A percentile compares a stretch with the other conserved stretches of the same genome.
phyloP scores from a whole-genome alignment of 2,797 vertebrate genomes.

The Urophycis tenuis region DNA sequence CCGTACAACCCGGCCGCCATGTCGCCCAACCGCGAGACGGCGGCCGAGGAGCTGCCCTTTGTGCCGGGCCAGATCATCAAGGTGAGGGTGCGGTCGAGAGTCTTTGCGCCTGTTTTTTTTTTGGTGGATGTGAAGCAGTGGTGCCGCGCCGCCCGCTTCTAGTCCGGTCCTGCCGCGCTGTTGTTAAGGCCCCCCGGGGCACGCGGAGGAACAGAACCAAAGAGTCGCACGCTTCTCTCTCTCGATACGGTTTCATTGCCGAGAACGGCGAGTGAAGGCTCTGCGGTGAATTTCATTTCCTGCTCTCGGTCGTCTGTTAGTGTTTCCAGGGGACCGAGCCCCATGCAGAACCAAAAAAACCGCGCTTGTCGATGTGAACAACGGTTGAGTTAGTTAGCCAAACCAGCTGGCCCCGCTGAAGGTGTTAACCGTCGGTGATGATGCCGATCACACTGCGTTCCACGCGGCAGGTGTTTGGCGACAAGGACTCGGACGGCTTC shows the following conservation, averaged over 20 bases:
- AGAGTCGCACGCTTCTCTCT: not conserved
- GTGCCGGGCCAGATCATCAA: constrained; percentile 90
- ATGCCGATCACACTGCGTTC: not conserved
- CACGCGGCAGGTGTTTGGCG: constrained; percentile 77
- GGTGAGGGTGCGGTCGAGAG: constrained; percentile 58
- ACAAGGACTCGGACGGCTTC: constrained; percentile 90
- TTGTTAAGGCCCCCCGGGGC: not conserved
- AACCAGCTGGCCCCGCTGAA: constrained; percentile 2
- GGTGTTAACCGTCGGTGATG: not conserved
- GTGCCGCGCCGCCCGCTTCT: no score
- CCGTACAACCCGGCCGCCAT: constrained; percentile 90
- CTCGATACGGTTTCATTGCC: constrained; percentile 47
- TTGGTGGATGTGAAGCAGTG: no score
- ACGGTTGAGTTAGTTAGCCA: not conserved
- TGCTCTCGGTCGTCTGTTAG: constrained; percentile 20
- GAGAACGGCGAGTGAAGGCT: constrained; percentile 15
- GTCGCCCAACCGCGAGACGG: constrained; percentile 89
- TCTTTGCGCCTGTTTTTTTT: no score
- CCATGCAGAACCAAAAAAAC: no score
- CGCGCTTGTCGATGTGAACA: not conserved
- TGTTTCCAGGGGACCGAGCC: not conserved
- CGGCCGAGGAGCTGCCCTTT: constrained; percentile 91
- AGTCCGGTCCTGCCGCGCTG: no score
- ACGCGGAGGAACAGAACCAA: not conserved
- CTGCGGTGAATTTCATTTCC: constrained; percentile 35